Evolutionary conservation across 2,797 vertebrate genomes (phyloP), one percentile per base, ranked within the genome.

Genomic region (Oreonectes daqikongensis): DNA sequence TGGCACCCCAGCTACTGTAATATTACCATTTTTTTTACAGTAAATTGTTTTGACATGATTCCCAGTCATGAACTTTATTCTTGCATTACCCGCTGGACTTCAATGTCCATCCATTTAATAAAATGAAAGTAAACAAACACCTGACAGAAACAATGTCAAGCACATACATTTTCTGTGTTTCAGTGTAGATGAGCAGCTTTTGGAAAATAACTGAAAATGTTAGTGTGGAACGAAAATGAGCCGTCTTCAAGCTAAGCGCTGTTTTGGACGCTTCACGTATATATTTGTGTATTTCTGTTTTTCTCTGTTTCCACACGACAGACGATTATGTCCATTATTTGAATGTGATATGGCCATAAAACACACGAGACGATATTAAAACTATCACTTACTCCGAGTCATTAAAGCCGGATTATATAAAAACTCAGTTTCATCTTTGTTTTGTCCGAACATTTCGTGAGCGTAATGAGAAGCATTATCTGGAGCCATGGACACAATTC

Each of bases 321-420:
- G 22, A 55, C 63, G n/a, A 61, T 71, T 68, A 63, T 72, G 69
- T 60, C 69, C 73, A 65, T 59, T n/a, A n/a, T 59, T 40, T 69
- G n/a, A 82, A 78, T 60, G 32, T 70, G 73, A 81, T 69, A 70
- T 42, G 50, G 12, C 64, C 68, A 68, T 80, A 75, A 83, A 61
- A 75, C 64, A 69, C 10, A 44, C 35, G 63, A 74, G 17, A 30
- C 32, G 60, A 61, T 69, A n/a, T n/a, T n/a, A n/a, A n/a, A n/a
- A n/a, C n/a, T n/a, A n/a, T n/a, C n/a, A n/a, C n/a, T 57, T 52
- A 72, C 73, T 78, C 42, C 10, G 17, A 59, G 44, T 66, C 18
- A 30, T 66, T 64, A 65, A 55, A 24, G 22, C 57, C 15, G 61
- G 48, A 70, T 77, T 70, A 42, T 76, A 53, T 15, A 42, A 42